Percentiles rank a stretch among this genome's conserved stretches.
phyloP scores from a whole-genome alignment of 2,113 vertebrate species.

The Proteles cristata region DNA sequence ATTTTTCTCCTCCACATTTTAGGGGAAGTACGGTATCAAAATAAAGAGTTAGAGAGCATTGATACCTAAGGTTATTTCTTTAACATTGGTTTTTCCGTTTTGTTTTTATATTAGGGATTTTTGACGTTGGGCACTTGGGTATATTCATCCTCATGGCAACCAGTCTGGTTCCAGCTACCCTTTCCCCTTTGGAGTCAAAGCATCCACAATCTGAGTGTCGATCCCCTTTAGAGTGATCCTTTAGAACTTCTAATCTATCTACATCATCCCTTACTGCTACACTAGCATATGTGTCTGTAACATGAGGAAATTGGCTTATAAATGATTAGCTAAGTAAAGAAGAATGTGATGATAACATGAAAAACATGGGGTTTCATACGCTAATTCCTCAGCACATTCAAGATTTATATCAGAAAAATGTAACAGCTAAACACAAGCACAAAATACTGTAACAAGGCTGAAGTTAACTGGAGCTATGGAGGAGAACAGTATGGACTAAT shows the following conservation, averaged over 20 bases:
- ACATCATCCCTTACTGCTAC: not conserved
- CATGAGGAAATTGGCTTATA: not conserved
- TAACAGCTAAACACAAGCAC: not conserved
- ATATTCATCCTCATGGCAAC: not conserved
- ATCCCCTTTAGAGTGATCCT: not conserved
- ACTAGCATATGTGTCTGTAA: not conserved
- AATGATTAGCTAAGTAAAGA: not conserved
- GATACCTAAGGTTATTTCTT: not conserved
- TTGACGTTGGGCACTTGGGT: not conserved
- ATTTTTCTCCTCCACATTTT: not conserved
- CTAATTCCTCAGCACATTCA: not conserved
- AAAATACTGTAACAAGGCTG: not conserved
- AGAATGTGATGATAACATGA: not conserved
- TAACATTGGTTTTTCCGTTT: not conserved
- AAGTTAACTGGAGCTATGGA: not conserved
- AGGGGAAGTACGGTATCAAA: not conserved
- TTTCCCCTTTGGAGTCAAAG: not conserved
- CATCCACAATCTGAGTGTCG: not conserved
- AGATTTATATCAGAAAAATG: not conserved
- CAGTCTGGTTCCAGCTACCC: not conserved
- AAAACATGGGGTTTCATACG: not conserved
- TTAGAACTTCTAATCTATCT: not conserved
- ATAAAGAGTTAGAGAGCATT: not conserved
- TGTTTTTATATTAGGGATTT: not conserved
- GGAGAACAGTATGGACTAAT: rapidly evolving